A percentile compares a stretch with the other conserved stretches of the same genome.
These are phyloP conservation scores for Aphelinus certus DNA, from an alignment of 1,140 invertebrate genomes.

Conservation along the genomic window DNA sequence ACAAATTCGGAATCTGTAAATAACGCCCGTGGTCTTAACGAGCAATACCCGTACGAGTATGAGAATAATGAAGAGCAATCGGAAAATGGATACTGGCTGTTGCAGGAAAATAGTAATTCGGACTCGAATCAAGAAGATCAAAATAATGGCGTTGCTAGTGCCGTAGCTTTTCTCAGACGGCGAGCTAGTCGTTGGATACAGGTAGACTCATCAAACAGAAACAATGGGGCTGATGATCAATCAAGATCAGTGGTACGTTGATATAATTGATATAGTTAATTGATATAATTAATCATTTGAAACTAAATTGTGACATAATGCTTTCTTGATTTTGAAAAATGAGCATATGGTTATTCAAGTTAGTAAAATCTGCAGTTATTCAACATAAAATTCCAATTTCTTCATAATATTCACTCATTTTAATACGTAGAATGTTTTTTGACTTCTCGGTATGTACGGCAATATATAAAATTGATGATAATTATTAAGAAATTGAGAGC, in stretches of 20 bases:
- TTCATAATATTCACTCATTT: too few species aligned
- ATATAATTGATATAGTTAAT: not conserved
- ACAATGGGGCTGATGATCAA: slow-evolving; percentile 26
- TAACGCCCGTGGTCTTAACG: not conserved
- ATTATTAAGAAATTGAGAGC: too few species aligned
- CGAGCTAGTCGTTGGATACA: slow-evolving; percentile 59
- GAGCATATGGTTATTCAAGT: too few species aligned
- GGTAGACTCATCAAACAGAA: slow-evolving; percentile 49
- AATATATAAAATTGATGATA: too few species aligned
- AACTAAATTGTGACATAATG: too few species aligned
- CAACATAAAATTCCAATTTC: too few species aligned
- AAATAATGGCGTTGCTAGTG: slow-evolving; percentile 38
- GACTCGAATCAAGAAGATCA: slow-evolving; percentile 57
- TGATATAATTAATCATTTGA: not conserved
- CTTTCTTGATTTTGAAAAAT: too few species aligned
- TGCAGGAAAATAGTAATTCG: slow-evolving; percentile 60
- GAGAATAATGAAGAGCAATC: slow-evolving; percentile 52
- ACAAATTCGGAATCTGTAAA: not conserved
- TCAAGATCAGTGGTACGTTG: slow-evolving; percentile 18
- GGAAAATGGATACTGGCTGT: slow-evolving; percentile 60
- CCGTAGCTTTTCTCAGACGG: slow-evolving; percentile 42
- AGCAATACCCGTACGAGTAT: slow-evolving; percentile 14
- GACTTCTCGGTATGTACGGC: too few species aligned
- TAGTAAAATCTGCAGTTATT: too few species aligned
- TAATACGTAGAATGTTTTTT: too few species aligned